Evolutionary conservation across 2,888 invertebrate species (phyloP).

Genomic region (Synanthedon andrenaeformis): DNA sequence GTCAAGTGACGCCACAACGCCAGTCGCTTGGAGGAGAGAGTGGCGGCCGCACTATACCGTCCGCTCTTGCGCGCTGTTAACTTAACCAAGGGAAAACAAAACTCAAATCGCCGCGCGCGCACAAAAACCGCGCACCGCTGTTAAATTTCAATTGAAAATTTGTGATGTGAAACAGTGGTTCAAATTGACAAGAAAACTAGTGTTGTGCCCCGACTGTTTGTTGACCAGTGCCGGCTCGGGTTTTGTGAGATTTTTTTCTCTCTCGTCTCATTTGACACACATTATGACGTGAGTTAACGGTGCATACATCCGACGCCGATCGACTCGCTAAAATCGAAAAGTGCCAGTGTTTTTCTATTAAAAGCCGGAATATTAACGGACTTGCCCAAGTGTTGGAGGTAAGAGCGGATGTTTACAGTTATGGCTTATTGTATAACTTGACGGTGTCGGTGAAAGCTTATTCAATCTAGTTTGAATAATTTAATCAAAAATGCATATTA

Average conservation of each 20-base stretch:
- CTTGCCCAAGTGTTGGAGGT: conserved; percentile 56
- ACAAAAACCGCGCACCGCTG: conserved; percentile 15
- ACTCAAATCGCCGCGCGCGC: conserved; percentile 26
- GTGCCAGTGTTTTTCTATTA: conserved; percentile 56
- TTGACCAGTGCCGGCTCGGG: conserved; percentile 14
- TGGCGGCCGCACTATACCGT: conserved; percentile 33
- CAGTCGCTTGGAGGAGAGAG: conserved; percentile 60
- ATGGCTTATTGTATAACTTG: conserved; percentile 59
- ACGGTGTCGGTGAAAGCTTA: conserved; percentile 38
- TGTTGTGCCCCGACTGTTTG: conserved; percentile 21
- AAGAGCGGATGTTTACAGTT: conserved; percentile 66
- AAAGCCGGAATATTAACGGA: conserved; percentile 66
- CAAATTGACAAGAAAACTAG: conserved; percentile 24
- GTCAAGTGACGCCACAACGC: conserved; percentile 20
- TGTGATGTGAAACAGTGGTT: conserved; percentile 21
- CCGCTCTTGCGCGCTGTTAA: conserved; percentile 21
- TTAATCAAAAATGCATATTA: not conserved
- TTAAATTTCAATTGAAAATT: not conserved
- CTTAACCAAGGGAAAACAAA: conserved; percentile 9
- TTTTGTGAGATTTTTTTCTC: conserved; percentile 42
- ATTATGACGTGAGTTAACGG: conserved; percentile 64
- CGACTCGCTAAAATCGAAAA: conserved; percentile 61
- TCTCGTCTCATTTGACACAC: conserved; percentile 52
- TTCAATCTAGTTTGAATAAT: not conserved
- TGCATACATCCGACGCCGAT: conserved; percentile 56